Percentiles rank a stretch among this genome's conserved stretches.
Conservation (phyloP, 1,140 invertebrate genomes). For the Matsumurasca onukii region DNA sequence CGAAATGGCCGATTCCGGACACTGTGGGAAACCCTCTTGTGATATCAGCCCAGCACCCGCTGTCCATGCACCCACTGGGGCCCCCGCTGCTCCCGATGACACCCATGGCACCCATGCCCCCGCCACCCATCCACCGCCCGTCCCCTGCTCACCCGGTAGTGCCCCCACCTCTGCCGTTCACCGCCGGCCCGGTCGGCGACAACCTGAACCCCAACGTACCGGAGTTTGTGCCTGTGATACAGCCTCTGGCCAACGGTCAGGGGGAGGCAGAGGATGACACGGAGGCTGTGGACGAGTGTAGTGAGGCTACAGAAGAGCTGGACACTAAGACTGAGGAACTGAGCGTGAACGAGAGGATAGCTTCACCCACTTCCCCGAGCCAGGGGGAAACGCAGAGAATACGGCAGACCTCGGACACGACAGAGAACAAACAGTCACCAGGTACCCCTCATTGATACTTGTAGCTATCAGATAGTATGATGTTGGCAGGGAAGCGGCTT, state of each 20-base stretch:
- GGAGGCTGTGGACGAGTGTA: conserved; percentile 35
- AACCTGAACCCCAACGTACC: conserved; percentile 82
- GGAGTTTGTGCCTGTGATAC: conserved; percentile 69
- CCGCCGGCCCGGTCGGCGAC: conserved; percentile 52
- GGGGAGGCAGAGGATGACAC: conserved; percentile 33
- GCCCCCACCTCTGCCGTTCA: conserved; percentile 32
- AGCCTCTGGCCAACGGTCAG: conserved; percentile 4
- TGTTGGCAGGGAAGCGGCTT: too few relatives aligned
- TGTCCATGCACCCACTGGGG: conserved; percentile 39
- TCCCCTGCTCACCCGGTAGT: conserved; percentile 29
- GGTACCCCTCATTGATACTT: too few relatives aligned
- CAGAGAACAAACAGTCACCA: too few relatives aligned
- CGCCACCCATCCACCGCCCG: conserved; percentile 9
- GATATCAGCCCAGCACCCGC: conserved; percentile 38
- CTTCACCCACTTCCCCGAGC: too few relatives aligned
- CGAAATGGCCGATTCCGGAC: conserved; percentile 82
- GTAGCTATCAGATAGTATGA: too few relatives aligned
- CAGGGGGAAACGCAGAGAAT: too few relatives aligned
- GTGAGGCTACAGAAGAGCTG: conserved; percentile 30
- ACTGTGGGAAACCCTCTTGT: conserved; percentile 47
- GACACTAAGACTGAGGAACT: too few relatives aligned
- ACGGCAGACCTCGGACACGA: too few relatives aligned
- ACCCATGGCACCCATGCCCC: conserved; percentile 62
- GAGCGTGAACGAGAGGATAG: too few relatives aligned
- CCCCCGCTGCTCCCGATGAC: conserved; percentile 37